Base-by-base conservation (phyloP, 2,888 invertebrate species). In the Cyrtodaria siliqua region DNA sequence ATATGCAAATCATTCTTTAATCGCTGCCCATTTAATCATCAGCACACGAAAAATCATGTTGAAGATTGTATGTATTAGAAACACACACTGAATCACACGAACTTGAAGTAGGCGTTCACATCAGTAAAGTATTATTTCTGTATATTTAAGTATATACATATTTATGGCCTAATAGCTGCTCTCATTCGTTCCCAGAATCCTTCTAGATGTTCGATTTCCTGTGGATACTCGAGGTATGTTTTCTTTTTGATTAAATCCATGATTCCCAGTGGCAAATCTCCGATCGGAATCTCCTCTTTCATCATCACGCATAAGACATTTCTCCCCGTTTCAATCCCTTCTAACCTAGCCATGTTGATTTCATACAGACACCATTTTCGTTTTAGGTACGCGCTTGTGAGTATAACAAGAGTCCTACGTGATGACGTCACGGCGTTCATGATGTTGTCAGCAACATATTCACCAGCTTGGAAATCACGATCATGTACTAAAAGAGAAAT, bases 361-460 rank as follows among this genome's bases (percentile, higher is more conserved):
- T 77, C 77, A 24, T 77, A 77, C 68, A 68, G 62, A 38, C 77
- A 77, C 77, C 72, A 77, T 60, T 72, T 53, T 59, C 77, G 68
- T 9, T 27, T 12, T 1, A 72, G 52, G 44, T 60, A 68, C 12
- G 42, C 26, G 14, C 8, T 26, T 2, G 72, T 61, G 2, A 72
- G 14, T 24, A 72, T 49, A 40, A 66, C 55, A 18, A 72, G 38
- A 26, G 72, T 72, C 26, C 38, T 29, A 38, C 63, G 29, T 1
- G 66, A 50, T 6, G 38, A 59, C 4, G 55, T 60, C 1, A 72
- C 49, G 14, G 66, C 72, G 2, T 38, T 47, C 4, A 61, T 24
- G 24, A 72, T 72, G 27, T 72, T 72, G 16, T 66, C 56, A 20
- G 72, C 56, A 12, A 72, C 61, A 8, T 53, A 61, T 23, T 61